Percentiles rank a stretch among this genome's conserved stretches.
Evolutionary conservation across 2,113 vertebrate species (phyloP).

Genomic region (Ceyx melanurus): DNA sequence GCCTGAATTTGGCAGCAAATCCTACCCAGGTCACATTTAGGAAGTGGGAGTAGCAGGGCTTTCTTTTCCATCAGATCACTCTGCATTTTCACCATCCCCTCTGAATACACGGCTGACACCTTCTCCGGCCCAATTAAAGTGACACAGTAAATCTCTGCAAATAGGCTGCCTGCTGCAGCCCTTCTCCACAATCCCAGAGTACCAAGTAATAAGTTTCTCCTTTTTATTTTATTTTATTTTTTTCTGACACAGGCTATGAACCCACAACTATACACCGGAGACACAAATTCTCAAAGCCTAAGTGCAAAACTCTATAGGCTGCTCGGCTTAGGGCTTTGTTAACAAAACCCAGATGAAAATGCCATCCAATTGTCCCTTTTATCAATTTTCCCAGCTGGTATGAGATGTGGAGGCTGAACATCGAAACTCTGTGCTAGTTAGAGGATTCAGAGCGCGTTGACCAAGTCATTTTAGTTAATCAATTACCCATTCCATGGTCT

Average conservation of each 20-base stretch:
- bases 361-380: background rate
- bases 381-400: background rate
- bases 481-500: slow-evolving; percentile 42
- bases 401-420: background rate
- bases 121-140: background rate
- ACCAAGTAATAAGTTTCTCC: background rate
- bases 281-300: background rate
- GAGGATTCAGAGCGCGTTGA: background rate
- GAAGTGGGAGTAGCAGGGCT: background rate
- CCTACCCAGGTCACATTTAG: background rate
- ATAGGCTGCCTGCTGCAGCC: background rate
- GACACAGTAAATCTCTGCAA: background rate
- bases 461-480: slow-evolving; percentile 33
- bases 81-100: background rate
- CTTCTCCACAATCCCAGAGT: background rate
- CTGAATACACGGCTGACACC: background rate
- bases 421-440: background rate
- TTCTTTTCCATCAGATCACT: background rate
- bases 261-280: accelerated
- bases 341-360: background rate
- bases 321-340: background rate
- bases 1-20: background rate
- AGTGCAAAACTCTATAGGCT: background rate
- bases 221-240: background rate
- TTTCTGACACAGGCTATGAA: background rate